Percentiles rank a stretch among this genome's conserved stretches.
phyloP scores from a whole-genome alignment of 2,888 invertebrate genomes.

The Helleia helle region DNA sequence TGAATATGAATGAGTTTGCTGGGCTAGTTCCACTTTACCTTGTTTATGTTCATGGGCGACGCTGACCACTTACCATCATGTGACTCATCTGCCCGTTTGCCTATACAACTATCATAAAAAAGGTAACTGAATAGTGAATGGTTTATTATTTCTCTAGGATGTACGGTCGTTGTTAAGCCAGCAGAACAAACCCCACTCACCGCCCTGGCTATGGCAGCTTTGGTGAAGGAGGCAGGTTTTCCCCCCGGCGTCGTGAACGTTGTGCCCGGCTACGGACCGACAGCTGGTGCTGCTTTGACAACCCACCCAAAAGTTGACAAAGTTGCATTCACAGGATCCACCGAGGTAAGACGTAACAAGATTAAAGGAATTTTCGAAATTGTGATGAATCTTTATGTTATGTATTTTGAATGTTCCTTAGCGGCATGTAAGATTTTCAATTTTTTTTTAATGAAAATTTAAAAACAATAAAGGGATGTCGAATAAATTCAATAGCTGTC shows the following conservation, averaged over 20 bases:
- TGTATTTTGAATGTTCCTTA: no score
- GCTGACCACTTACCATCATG: no score
- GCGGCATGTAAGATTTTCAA: no score
- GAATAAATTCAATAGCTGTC: no score
- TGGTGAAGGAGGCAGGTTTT: slow-evolving; percentile 91
- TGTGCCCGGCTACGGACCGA: slow-evolving; percentile 88
- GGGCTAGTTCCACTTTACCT: no score
- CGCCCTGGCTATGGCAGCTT: slow-evolving; percentile 89
- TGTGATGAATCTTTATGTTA: no score
- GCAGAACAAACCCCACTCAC: slow-evolving; percentile 97
- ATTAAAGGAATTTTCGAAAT: neutral
- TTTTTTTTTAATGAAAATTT: no score
- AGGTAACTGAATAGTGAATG: neutral
- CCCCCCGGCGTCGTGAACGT: slow-evolving; percentile 94
- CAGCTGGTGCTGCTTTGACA: slow-evolving; percentile 85
- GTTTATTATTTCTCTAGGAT: slow-evolving; percentile 52
- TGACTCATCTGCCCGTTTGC: no score
- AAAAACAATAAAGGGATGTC: no score
- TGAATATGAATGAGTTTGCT: no score
- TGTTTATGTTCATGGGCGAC: no score
- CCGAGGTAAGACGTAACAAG: slow-evolving; percentile 36
- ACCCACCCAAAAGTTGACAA: slow-evolving; percentile 86
- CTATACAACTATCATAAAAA: no score
- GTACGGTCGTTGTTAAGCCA: slow-evolving; percentile 91
- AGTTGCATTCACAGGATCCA: slow-evolving; percentile 83